phyloP scores from a whole-genome alignment of 2,888 invertebrate species.

The Choreutis nemorana region DNA sequence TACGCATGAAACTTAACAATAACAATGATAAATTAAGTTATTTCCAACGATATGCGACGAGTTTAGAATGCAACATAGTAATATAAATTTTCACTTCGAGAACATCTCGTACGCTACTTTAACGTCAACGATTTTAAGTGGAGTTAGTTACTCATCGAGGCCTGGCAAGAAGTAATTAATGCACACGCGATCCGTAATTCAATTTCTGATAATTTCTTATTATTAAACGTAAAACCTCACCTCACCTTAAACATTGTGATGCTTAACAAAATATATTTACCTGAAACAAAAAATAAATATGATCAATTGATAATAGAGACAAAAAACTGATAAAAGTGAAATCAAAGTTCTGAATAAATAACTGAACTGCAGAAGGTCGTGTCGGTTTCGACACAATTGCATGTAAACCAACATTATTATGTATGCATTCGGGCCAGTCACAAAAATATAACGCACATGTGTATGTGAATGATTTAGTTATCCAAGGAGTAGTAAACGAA shows the following conservation, averaged over 20 bases:
- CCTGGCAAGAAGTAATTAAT: slow-evolving; percentile 13
- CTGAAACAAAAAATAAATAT: slow-evolving; percentile 40
- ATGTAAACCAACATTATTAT: slow-evolving; percentile 36
- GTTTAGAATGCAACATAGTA: slow-evolving; percentile 3
- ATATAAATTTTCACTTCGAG: slow-evolving; percentile 14
- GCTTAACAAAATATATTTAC: slow-evolving; percentile 25
- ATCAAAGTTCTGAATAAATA: slow-evolving; percentile 22
- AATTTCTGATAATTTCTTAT: too few species aligned
- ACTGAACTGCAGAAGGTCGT: slow-evolving; percentile 35
- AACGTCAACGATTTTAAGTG: too few species aligned
- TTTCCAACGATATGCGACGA: too few species aligned
- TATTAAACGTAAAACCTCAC: slow-evolving; percentile 12
- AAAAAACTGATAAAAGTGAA: too few species aligned
- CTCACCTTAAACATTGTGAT: slow-evolving; percentile 40
- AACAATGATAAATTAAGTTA: too few species aligned
- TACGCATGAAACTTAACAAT: too few species aligned
- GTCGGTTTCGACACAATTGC: slow-evolving; percentile 34
- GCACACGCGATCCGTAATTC: slow-evolving; percentile 11
- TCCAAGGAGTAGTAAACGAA: too few species aligned
- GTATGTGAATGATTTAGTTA: slow-evolving; percentile 5
- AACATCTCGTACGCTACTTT: slow-evolving; percentile 10
- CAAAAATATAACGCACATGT: slow-evolving; percentile 21
- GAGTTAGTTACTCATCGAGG: slow-evolving; percentile 12
- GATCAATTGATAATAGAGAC: too few species aligned
- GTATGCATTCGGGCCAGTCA: slow-evolving; percentile 46